Evolutionary conservation across 2,888 invertebrate genomes (phyloP), one percentile per base, ranked within the genome.

Genomic region (Luffia ferchaultella): DNA sequence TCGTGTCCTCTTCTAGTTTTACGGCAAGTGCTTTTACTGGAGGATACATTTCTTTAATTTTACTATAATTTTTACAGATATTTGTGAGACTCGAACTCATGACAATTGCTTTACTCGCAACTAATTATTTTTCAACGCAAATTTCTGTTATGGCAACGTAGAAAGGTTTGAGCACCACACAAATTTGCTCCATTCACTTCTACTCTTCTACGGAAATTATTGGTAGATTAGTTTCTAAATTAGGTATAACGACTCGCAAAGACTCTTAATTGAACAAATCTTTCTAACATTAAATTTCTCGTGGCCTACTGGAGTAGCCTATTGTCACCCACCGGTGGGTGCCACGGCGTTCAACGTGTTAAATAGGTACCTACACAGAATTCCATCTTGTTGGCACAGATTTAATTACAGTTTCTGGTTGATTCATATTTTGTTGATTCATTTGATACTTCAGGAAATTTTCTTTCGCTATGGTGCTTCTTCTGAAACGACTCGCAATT

Each of bases 241-340:
- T 56, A 40, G 55, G 54, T 46, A 55, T 53, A 18, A 54, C 54
- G 17, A 18, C 54, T 44, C 54, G 20, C 40, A 54, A 46, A 20
- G 55, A 51, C 52, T 47, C 52, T 48, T 42, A 56, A 41, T 43
- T 51, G 46, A 15, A 48, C 30, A 42, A 54, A 54, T 45, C 54
- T 50, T 30, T 56, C 41, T 41, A 56, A 42, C 54, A 56, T 54
- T 16, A 54, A 51, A 49, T n/a, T n/a, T n/a, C n/a, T n/a, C n/a
- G n/a, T n/a, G n/a, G n/a, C n/a, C n/a, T n/a, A n/a, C n/a, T n/a
- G n/a, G n/a, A n/a, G n/a, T n/a, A n/a, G n/a, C n/a, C n/a, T n/a
- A n/a, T n/a, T n/a, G n/a, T n/a, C n/a, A n/a, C n/a, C n/a, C n/a
- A n/a, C n/a, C n/a, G n/a, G n/a, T n/a, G n/a, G n/a, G n/a, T n/a